Conservation (phyloP, 2,888 invertebrate species). For the Sthenelais limicola region DNA sequence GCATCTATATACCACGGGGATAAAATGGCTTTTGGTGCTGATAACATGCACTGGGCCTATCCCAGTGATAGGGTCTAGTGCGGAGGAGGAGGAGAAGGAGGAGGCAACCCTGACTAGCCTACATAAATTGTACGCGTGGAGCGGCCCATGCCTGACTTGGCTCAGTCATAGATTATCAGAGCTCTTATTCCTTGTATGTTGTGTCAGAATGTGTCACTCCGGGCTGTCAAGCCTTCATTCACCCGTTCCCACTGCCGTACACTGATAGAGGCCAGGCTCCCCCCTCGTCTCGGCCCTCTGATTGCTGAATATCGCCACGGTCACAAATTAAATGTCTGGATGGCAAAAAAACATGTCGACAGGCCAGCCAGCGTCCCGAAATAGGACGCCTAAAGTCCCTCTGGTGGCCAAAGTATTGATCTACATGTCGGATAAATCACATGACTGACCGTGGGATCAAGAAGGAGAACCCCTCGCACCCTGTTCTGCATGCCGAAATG, state of each 20-base stretch:
- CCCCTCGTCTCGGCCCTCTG: neutral
- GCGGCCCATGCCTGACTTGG: too few relatives aligned
- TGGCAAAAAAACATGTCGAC: neutral
- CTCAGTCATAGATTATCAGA: too few relatives aligned
- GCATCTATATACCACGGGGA: too few relatives aligned
- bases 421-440: constrained; percentile 13
- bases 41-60: too few relatives aligned
- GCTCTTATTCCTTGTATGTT: too few relatives aligned
- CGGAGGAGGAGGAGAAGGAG: too few relatives aligned
- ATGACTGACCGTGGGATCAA: constrained; percentile 18
- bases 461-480: neutral
- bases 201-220: neutral
- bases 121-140: too few relatives aligned
- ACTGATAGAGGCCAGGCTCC: neutral
- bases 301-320: neutral
- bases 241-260: neutral
- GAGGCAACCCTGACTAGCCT: too few relatives aligned
- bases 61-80: too few relatives aligned
- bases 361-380: neutral
- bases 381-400: neutral
- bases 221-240: neutral
- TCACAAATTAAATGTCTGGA: constrained; percentile 1
- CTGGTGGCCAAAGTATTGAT: constrained; percentile 22
- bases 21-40: too few relatives aligned
- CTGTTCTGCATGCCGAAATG: neutral